Base-by-base conservation (phyloP, 2,113 vertebrate genomes). In the Eleginops maclovinus region DNA sequence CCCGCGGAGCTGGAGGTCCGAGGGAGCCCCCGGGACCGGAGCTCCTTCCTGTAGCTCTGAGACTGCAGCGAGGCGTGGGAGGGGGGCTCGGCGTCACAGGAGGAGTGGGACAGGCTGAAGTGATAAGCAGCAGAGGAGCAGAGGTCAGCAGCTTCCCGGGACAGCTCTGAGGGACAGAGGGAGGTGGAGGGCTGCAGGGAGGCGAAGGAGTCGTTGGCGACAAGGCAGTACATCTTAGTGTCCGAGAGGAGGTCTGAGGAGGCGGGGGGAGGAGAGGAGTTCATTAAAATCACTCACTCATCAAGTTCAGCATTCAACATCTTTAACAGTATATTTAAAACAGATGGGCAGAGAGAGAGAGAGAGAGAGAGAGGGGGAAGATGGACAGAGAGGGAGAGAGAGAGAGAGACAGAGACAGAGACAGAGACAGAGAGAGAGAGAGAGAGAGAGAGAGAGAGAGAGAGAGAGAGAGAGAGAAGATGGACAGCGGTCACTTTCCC, bases 1-100 rank as follows among this genome's bases (percentile, higher is more conserved):
- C 98, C 97, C 8, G 97, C 98, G 26, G 98, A 99, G 89, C 98
- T 99, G 9, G 98, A 99, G 71, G 98, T 99, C 89, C 98, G 96
- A 41, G 98, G 98, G 76, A 99, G 95, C n/a, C 98, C 97, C 40
- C 97, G 95, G 21, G 97, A 96, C 50, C 97, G 96, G 49, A 96
- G 96, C 79, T 99, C 98, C 87, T 99, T 99, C 79, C 97, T 95
- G 49, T 96, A 99, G 60, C 96, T 97, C 93, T 98, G 97, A 63
- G 97, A 98, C 86, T 98, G 96, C 94, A 94, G 79, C 94, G 95
- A 91, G 89, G 95, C 73, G 88, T 97, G 95, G 0, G 96, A 90
- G 84, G 96, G 92, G 63, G 93, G 90, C 91, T 99, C 98, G 5
- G 96, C 84, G 88, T 98, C 97, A 80, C 96, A 96, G 17, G 94